These are phyloP conservation scores for Congeria kusceri DNA, from an alignment of 2,888 invertebrate species.

Conservation along the genomic window DNA sequence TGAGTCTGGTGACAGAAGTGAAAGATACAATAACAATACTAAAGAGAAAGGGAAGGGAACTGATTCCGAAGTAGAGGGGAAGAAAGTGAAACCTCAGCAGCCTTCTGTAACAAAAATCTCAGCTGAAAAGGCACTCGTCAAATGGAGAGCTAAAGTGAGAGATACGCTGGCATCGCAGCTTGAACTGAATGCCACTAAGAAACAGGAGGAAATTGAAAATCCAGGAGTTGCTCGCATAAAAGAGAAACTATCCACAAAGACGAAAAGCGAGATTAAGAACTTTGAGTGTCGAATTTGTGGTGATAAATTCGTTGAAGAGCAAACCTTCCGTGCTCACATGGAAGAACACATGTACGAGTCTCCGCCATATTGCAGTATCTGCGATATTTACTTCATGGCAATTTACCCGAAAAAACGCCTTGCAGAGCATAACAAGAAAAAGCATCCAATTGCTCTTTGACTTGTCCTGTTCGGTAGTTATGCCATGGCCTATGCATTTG, in stretches of 20 bases:
- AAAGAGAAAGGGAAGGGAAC: constrained; percentile 27
- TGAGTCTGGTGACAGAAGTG: not conserved
- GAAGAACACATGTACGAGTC: constrained; percentile 53
- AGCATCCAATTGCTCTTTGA: constrained; percentile 36
- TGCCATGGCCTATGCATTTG: no score
- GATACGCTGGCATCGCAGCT: constrained; percentile 53
- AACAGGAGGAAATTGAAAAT: constrained; percentile 34
- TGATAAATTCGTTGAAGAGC: constrained; percentile 36
- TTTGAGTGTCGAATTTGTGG: constrained; percentile 61
- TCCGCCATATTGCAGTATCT: constrained; percentile 56
- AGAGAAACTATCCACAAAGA: constrained; percentile 38
- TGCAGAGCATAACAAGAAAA: constrained; percentile 56
- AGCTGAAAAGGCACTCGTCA: constrained; percentile 41
- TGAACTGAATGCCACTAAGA: constrained; percentile 49
- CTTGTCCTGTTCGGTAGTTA: not conserved
- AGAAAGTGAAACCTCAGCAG: constrained; percentile 7
- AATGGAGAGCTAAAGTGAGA: constrained; percentile 54
- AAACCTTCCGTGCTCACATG: constrained; percentile 46
- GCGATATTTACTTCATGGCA: constrained; percentile 64
- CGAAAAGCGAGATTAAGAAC: constrained; percentile 37
- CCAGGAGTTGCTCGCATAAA: constrained; percentile 39
- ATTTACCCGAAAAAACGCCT: constrained; percentile 57
- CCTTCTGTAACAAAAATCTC: constrained; percentile 52
- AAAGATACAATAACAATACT: constrained; percentile 25
- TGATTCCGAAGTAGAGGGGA: constrained; percentile 30